Base-by-base conservation (phyloP, 2,113 vertebrate species). In the Entelurus aequoreus region DNA sequence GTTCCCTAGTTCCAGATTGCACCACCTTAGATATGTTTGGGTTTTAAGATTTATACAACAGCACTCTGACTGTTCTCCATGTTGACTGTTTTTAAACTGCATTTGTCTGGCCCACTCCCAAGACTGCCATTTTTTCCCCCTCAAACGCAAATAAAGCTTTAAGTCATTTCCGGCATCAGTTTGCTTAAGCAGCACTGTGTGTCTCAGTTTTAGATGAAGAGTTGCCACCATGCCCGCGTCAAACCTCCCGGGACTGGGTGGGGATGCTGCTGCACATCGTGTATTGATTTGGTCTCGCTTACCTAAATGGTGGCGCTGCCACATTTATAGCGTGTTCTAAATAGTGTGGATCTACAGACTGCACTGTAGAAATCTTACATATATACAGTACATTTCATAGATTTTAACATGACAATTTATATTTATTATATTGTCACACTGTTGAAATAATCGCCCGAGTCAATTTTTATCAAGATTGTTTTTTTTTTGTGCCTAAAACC, bases 261-360 rank as follows among this genome's bases (percentile, higher is more conserved):
- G 78, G 62, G 70, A 68, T 78, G 44, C 59, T 48, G 51, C 19
- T 35, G 64, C 57, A 62, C 65, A 62, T 28, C 37, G 51, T 14
- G n/a, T 65, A 86, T 88, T 49, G 80, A 84, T 88, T 83, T 63
- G 37, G 74, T 76, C 21, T 84, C 77, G 66, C 57, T 77, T 84
- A 79, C 75, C 66, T 60, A 38, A 68, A 63, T 72, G 69, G 59
- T 36, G 50, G 14, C 54, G 54, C 38, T 8, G 52, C 38, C 63
- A 56, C 58, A 71, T 79, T 80, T 77, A 88, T 83, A 75, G 72
- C 63, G 19, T 38, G 52, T 69, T 79, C 65, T 59, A 62, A 44
- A 58, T 56, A 49, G 28, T 57, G 62, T 77, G 12, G 56, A 35
- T 72, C 72, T 54, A 62, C 56, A 62, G 62, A 48, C 58, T 49